phyloP scores from a whole-genome alignment of 1,140 invertebrate genomes.

The Apis cerana region DNA sequence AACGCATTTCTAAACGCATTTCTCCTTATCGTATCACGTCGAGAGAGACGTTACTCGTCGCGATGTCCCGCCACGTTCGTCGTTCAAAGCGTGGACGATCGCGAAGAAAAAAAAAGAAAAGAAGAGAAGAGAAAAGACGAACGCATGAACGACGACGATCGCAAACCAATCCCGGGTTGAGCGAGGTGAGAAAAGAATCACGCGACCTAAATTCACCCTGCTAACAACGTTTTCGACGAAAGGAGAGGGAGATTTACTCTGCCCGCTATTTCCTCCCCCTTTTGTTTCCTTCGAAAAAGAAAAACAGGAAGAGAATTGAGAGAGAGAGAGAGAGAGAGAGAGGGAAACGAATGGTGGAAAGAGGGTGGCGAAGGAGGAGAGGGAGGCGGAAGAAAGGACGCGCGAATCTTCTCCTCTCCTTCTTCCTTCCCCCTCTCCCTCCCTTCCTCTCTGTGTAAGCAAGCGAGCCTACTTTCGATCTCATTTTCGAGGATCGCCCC shows the following conservation, averaged over 20 bases:
- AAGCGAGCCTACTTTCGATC: slow-evolving; percentile 61
- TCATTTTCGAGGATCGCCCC: slow-evolving; percentile 60
- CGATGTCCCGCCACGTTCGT: too few species aligned
- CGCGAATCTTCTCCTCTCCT: slow-evolving; percentile 42
- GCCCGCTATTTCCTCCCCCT: neutral
- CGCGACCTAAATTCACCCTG: slow-evolving; percentile 49
- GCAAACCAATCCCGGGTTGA: neutral
- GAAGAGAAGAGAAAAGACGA: too few species aligned
- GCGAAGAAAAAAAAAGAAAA: too few species aligned
- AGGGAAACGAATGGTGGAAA: neutral
- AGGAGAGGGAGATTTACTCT: neutral
- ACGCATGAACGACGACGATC: neutral
- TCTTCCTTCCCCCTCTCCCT: slow-evolving; percentile 18
- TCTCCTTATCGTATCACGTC: too few species aligned
- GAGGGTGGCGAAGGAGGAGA: too few species aligned
- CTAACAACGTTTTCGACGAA: slow-evolving; percentile 48
- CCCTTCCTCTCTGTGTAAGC: slow-evolving; percentile 9
- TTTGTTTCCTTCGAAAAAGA: neutral
- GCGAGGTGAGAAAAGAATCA: slow-evolving; percentile 4
- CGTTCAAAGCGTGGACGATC: too few species aligned
- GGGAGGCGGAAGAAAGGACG: too few species aligned
- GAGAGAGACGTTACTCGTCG: too few species aligned
- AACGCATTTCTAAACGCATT: too few species aligned
- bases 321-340: neutral
- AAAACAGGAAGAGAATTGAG: neutral